Conservation (phyloP, 2,113 vertebrate genomes). For the Rhineura floridana region DNA sequence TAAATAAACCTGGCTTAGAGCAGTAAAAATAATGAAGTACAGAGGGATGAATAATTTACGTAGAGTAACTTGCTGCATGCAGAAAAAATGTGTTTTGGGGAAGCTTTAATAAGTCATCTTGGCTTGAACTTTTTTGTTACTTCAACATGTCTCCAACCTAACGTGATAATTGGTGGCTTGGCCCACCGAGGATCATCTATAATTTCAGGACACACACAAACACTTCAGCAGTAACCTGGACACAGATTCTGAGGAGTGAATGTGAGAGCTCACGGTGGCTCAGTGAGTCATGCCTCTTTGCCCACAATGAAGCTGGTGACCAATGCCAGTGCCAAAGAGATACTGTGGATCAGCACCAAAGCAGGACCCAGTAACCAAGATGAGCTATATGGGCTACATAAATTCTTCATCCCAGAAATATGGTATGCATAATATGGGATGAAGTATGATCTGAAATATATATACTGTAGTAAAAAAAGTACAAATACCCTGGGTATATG, state of each 20-base stretch:
- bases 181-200: background rate
- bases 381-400: no score
- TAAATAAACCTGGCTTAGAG: slow-evolving; percentile 6
- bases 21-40: slow-evolving; percentile 29
- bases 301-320: background rate
- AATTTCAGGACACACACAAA: background rate
- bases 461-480: no score
- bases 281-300: no score
- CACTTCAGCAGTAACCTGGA: background rate
- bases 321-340: no score
- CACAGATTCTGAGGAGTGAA: background rate
- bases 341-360: no score
- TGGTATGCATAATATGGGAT: no score
- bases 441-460: no score
- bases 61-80: slow-evolving; percentile 5
- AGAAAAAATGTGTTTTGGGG: background rate
- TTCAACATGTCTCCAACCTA: background rate
- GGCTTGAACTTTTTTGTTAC: background rate
- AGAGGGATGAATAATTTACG: slow-evolving; percentile 29
- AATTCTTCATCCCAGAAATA: no score
- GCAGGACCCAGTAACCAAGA: no score
- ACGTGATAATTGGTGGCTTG: background rate
- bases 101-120: slow-evolving; percentile 14
- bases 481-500: no score
- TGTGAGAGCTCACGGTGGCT: background rate